Base-by-base conservation (phyloP, 2,797 vertebrate genomes). In the Phoxinus dragarum region DNA sequence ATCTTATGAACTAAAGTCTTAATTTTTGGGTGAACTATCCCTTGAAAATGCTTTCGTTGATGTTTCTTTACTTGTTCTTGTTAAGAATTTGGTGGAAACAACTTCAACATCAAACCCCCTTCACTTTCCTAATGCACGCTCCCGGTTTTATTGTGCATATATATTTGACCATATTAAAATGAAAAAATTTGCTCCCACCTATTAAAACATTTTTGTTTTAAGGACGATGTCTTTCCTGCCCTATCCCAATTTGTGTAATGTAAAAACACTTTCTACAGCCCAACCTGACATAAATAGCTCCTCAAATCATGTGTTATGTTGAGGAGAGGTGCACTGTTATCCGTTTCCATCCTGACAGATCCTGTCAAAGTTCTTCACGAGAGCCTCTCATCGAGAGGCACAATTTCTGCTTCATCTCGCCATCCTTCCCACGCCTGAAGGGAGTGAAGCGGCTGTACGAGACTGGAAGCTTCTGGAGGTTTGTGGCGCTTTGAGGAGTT, bases 401-500 rank as follows among this genome's bases (percentile, higher is more conserved):
- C 27, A 44, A 34, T 80, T 47, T 67, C 78, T 4, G 34, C 79
- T 40, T 27, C 16, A n/a, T 81, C 64, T 69, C 16, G 23, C 31
- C 64, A 27, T 71, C 36, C 17, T 12, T 69, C 79, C 42, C 71
- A 36, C 14, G 1, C 49, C 56, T 56, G 34, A 76, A 52, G 52
- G 21, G 5, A 82, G 44, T 23, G 40, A 68, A 68, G 78, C 36
- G 38, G 54, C 40, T 64, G 19, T n/a, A 72, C 52, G 52, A 82
- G 52, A 59, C 54, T 4, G 67, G n/a, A 44, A 40, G 54, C 11
- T 74, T 82, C 21, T 73, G 38, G 19, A 73, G 27, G 19, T 38
- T 66, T 75, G 52, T 19, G 59, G 5, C 14, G 21, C 81, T 82
- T 47, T 23, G 16, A 27, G 68, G 69, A 69, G 68, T 82, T 82